Conservation (phyloP, 2,888 invertebrate genomes). For the Muschampia plurimacula region DNA sequence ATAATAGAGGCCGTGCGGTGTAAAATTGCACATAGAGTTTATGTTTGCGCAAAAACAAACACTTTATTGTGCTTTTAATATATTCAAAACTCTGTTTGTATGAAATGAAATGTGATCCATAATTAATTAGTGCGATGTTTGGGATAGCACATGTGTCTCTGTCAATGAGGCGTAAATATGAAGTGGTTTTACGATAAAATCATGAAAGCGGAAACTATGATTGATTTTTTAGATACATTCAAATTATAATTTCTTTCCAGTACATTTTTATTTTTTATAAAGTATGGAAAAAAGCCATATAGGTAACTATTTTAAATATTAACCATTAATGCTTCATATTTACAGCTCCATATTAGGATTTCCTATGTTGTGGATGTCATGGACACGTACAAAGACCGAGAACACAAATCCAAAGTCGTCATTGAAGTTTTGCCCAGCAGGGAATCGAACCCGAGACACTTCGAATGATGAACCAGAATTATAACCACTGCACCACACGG, state of each 20-base stretch:
- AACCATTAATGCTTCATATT: no score
- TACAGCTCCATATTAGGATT: no score
- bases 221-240: neutral
- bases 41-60: slow-evolving; percentile 31
- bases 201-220: neutral
- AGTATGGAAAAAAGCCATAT: neutral
- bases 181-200: slow-evolving; percentile 29
- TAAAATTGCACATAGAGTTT: slow-evolving; percentile 15
- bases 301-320: no score
- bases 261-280: neutral
- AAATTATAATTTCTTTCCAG: neutral
- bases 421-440: no score
- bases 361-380: no score
- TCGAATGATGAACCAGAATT: no score
- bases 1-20: slow-evolving; percentile 9
- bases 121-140: slow-evolving; percentile 36
- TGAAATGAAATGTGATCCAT: slow-evolving; percentile 30
- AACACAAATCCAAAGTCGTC: no score
- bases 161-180: slow-evolving; percentile 28
- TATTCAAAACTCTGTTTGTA: slow-evolving; percentile 31
- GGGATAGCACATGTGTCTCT: slow-evolving; percentile 34
- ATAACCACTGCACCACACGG: no score
- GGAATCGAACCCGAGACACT: no score
- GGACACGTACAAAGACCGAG: no score
- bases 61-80: slow-evolving; percentile 24